Evolutionary conservation across 2,113 vertebrate species (phyloP), one percentile per base, ranked within the genome.

Genomic region (Picathartes gymnocephalus): DNA sequence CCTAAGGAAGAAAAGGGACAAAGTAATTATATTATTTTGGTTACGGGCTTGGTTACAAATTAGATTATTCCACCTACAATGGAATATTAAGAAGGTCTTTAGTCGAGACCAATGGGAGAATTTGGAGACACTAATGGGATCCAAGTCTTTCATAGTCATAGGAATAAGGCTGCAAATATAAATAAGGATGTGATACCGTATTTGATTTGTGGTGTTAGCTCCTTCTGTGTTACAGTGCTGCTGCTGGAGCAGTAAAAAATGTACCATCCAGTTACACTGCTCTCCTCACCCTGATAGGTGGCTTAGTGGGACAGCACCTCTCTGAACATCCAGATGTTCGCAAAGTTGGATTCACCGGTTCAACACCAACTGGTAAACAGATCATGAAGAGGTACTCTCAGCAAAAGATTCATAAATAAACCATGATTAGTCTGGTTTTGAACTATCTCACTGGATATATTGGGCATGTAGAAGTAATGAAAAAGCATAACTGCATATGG

Each of bases 261-360:
- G 33, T 28, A 7, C 72, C 66, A 37, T 22, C 20, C 50, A 62
- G 30, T 88, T 58, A 77, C 54, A 9, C 24, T 71, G 58, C 71
- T 94, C 79, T 86, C 30, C 86, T 86, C 57, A 15, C 54, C 18
- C 51, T 15, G 1, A 45, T 20, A 98, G 98, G 98, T 25, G 97
- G 98, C 4, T 50, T 98, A 24, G 98, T 97, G 16, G 98, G 98
- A 81, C 98, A 98, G 39, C 97, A 95, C 44, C 97, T 98, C 31
- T 98, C 98, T 19, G 98, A 98, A 54, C 98, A 98, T 16, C 98
- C 98, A 13, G 98, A 98, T 45, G 95, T 98, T 72, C 98, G 98
- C 70, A 98, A 98, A 77, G 97, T 98, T 42, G 98, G 98, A 18
- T 98, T 98, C 95, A 98, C 98, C 4, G 98, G 98, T 14, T 98